phyloP scores from a whole-genome alignment of 2,113 vertebrate species.

The Argyrosomus japonicus region DNA sequence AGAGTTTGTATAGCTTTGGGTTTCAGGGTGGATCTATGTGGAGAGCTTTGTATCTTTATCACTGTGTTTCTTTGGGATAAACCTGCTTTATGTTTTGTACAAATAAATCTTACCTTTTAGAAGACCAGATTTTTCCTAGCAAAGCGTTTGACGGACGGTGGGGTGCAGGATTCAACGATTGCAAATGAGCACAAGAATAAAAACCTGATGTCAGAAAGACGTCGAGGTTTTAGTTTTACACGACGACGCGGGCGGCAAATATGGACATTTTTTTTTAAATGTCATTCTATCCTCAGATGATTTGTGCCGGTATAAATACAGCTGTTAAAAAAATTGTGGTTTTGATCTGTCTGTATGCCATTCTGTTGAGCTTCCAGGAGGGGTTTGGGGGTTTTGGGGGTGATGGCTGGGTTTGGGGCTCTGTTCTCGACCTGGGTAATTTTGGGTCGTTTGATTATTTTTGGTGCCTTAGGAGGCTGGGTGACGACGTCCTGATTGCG shows the following conservation, averaged over 20 bases:
- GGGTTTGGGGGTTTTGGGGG: slow-evolving; percentile 8
- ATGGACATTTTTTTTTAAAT: background rate
- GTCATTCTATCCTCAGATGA: slow-evolving; percentile 12
- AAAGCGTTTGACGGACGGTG: background rate
- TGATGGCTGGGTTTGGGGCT: background rate
- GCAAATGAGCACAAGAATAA: slow-evolving; percentile 45
- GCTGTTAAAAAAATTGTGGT: slow-evolving; percentile 2
- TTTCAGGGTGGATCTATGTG: background rate
- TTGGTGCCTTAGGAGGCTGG: slow-evolving; percentile 71
- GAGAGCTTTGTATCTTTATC: slow-evolving; percentile 10
- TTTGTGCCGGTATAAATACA: slow-evolving; percentile 37
- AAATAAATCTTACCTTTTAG: background rate
- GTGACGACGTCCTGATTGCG: background rate
- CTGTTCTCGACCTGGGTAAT: background rate
- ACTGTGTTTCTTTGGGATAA: slow-evolving; percentile 7
- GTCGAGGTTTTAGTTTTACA: background rate
- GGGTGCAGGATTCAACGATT: background rate
- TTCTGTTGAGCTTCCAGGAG: slow-evolving; percentile 54
- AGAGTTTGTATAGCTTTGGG: background rate
- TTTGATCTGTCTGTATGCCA: slow-evolving; percentile 3
- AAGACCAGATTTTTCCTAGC: background rate
- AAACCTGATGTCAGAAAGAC: background rate
- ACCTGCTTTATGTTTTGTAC: slow-evolving; percentile 2
- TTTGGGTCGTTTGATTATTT: slow-evolving; percentile 36
- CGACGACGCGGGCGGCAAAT: too few species aligned